Evolutionary conservation across 2,113 vertebrate genomes (phyloP).

Genomic region (Erythrocercus mccallii): DNA sequence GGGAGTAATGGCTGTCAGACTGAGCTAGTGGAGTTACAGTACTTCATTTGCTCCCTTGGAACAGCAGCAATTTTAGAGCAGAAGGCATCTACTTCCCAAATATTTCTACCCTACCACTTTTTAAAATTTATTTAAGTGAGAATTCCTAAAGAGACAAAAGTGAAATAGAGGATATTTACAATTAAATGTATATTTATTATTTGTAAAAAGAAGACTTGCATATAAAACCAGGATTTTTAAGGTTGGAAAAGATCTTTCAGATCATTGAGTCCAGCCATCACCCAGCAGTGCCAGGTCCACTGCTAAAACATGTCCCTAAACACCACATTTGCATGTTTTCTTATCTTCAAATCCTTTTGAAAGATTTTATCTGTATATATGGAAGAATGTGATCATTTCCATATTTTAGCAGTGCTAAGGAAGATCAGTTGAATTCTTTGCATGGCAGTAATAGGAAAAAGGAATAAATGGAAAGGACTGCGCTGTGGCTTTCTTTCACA

Average conservation of each 20-base stretch:
- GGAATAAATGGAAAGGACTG: background rate
- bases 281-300: background rate
- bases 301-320: background rate
- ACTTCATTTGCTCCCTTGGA: conserved; percentile 39
- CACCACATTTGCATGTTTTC: background rate
- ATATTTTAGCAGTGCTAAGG: background rate
- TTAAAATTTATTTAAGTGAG: background rate
- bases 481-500: background rate
- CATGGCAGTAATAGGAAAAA: background rate
- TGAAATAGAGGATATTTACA: background rate
- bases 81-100: background rate
- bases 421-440: background rate
- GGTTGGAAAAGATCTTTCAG: background rate
- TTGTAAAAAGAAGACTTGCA: background rate
- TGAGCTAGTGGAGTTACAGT: background rate
- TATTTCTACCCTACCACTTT: background rate
- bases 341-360: background rate
- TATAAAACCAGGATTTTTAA: background rate
- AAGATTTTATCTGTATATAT: background rate
- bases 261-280: background rate
- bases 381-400: background rate
- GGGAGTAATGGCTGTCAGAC: conserved; percentile 39
- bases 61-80: conserved; percentile 16
- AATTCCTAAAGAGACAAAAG: background rate
- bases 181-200: background rate